phyloP scores from a whole-genome alignment of 2,797 vertebrate genomes.

The Chloroceryle amazona region DNA sequence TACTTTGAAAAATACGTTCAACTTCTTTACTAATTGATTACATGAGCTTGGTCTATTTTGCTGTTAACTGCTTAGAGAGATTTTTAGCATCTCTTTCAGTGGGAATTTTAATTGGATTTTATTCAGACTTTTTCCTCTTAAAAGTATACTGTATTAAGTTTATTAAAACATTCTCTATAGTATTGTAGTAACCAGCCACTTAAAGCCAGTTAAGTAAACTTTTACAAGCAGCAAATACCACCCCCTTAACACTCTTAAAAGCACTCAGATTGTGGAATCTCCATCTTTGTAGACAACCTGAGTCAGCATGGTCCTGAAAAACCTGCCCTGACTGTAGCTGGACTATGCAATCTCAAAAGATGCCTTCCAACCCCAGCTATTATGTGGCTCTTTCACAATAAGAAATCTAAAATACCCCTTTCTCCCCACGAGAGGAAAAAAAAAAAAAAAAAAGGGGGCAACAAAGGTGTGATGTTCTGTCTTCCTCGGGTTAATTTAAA shows the following conservation, averaged over 20 bases:
- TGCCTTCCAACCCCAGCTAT: not conserved
- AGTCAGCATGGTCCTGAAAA: fast-evolving
- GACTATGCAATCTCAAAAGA: not conserved
- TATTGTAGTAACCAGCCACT: not conserved
- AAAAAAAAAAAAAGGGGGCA: not conserved
- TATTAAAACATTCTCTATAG: not conserved
- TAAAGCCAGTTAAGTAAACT: not conserved
- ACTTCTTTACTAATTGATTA: no score
- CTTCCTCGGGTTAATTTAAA: not conserved
- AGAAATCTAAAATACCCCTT: not conserved
- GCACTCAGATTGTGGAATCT: not conserved
- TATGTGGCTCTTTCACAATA: not conserved
- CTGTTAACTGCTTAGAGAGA: no score
- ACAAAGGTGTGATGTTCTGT: not conserved
- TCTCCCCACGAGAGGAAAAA: not conserved
- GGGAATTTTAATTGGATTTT: not conserved
- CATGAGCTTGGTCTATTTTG: no score
- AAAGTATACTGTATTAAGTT: not conserved
- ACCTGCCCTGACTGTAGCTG: not conserved
- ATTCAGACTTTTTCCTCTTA: not conserved
- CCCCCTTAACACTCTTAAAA: not conserved
- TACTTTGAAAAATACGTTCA: no score
- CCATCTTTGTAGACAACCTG: not conserved
- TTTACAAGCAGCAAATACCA: not conserved
- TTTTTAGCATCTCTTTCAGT: not conserved